Evolutionary conservation across 2,888 invertebrate genomes (phyloP), one percentile per base, ranked within the genome.

Genomic region (Philhelius pedissequus): DNA sequence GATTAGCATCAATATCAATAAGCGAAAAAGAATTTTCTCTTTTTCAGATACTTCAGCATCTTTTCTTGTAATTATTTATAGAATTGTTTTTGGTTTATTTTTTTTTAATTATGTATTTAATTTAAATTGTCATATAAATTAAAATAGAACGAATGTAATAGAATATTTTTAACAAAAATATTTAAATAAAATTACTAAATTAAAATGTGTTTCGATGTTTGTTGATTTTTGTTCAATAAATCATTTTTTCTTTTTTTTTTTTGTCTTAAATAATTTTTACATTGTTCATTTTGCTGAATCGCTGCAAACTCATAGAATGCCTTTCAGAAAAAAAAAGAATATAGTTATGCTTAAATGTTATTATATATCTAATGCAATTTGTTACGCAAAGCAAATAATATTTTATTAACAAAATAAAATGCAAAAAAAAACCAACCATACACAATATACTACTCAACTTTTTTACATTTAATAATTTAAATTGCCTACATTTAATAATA

Each of bases 281-380:
- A 64, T 64, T 64, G 64, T 75, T 84, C 56, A 76, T 71, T 84
- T 80, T 75, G 81, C 79, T 84, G 81, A 84, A 84, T 80, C 79
- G 79, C 83, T 79, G 83, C 83, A 83, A 80, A 86, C 80, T 74
- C 73, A 86, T 81, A 86, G 81, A 81, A 86, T 81, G 81, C 81
- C 81, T 86, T 86, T 82, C 76, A 81, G 80, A 86, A 69, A 73
- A 62, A 60, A 56, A 70, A 50, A 78, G 73, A 71, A 74, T 64
- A 70, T 70, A 86, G 87, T 87, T 87, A 82, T 87, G 86, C 87
- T 86, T 87, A 87, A 87, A 87, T 87, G 86, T 87, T 87, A 87
- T 87, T 87, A 87, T 87, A 87, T 87, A 87, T 87, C 87, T 87
- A 87, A 87, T 87, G 86, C 87, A 86, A 87, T 86, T 86, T 87